These are phyloP conservation scores for Onthophagus sagittarius DNA, from an alignment of 2,888 invertebrate species.

Conservation along the genomic window DNA sequence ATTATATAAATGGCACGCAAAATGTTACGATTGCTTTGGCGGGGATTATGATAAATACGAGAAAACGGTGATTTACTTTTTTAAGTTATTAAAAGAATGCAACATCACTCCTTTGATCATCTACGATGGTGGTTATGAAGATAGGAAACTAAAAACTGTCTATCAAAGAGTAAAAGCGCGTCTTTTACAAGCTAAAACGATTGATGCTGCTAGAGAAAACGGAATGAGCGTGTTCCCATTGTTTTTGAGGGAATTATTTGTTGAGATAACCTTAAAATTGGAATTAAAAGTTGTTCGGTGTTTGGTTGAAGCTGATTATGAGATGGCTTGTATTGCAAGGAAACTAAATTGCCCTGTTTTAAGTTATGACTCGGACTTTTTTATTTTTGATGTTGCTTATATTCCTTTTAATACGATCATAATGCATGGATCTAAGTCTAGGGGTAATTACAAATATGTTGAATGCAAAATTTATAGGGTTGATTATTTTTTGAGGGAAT, in stretches of 20 bases:
- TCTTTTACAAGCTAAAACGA: constrained; percentile 55
- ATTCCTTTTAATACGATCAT: constrained; percentile 72
- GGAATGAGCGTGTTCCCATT: constrained; percentile 67
- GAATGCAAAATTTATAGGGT: constrained; percentile 71
- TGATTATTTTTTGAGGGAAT: constrained; percentile 63
- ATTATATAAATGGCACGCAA: constrained; percentile 60
- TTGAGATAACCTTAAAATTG: constrained; percentile 63
- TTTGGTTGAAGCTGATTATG: constrained; percentile 86
- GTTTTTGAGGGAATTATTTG: constrained; percentile 70
- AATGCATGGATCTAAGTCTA: constrained; percentile 40
- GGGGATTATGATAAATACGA: constrained; percentile 81
- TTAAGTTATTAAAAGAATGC: constrained; percentile 65
- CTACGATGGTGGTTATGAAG: constrained; percentile 76
- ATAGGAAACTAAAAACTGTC: constrained; percentile 66
- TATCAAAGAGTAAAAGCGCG: constrained; percentile 57
- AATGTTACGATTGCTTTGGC: constrained; percentile 70
- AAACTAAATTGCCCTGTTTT: constrained; percentile 79
- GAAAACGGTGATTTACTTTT: constrained; percentile 62
- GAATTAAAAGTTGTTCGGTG: constrained; percentile 67
- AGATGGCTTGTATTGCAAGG: constrained; percentile 78
- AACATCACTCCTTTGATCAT: constrained; percentile 69
- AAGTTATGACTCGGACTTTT: constrained; percentile 94
- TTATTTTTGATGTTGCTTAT: constrained; percentile 78
- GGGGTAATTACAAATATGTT: constrained; percentile 47
- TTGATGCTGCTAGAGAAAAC: constrained; percentile 56